These are phyloP conservation scores for Actinopyga echinites DNA, from an alignment of 53 echinoderm and acorn worm species.

Conservation along the genomic window DNA sequence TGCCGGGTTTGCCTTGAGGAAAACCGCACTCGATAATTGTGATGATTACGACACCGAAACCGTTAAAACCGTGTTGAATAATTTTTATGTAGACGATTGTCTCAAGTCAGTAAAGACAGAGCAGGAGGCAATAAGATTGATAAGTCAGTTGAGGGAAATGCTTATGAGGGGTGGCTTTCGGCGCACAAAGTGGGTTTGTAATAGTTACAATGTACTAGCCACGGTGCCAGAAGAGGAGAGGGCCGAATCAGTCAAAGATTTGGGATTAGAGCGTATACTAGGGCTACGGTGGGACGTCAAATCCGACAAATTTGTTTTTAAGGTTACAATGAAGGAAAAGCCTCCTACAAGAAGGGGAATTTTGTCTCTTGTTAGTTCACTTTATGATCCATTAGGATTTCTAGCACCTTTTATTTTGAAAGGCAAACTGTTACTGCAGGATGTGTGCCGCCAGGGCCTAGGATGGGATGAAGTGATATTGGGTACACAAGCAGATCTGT, in stretches of 20 bases:
- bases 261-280: constrained; percentile 58
- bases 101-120: constrained; percentile 50
- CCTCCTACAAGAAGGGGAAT: constrained; percentile 65
- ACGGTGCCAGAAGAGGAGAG: constrained; percentile 51
- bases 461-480: constrained; percentile 60
- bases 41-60: constrained; percentile 11
- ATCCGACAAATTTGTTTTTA: constrained; percentile 56
- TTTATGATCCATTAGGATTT: constrained; percentile 73
- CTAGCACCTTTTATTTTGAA: constrained; percentile 58
- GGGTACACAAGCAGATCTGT: background rate
- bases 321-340: constrained; percentile 15
- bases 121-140: constrained; percentile 36
- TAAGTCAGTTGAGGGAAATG: constrained; percentile 25
- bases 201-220: constrained; percentile 37
- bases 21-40: constrained; percentile 47
- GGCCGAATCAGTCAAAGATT: constrained; percentile 46
- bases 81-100: constrained; percentile 70
- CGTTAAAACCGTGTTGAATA: constrained; percentile 21
- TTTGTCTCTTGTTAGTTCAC: constrained; percentile 51
- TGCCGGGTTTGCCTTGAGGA: constrained; percentile 53
- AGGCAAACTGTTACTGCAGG: constrained; percentile 62
- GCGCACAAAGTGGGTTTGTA: constrained; percentile 50
- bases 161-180: constrained; percentile 42
- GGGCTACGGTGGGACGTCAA: constrained; percentile 52
- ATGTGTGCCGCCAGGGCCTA: constrained; percentile 45